A percentile compares a stretch with the other conserved stretches of the same genome.
phyloP scores from a whole-genome alignment of 2,888 invertebrate genomes.

The Tinea trinotella region DNA sequence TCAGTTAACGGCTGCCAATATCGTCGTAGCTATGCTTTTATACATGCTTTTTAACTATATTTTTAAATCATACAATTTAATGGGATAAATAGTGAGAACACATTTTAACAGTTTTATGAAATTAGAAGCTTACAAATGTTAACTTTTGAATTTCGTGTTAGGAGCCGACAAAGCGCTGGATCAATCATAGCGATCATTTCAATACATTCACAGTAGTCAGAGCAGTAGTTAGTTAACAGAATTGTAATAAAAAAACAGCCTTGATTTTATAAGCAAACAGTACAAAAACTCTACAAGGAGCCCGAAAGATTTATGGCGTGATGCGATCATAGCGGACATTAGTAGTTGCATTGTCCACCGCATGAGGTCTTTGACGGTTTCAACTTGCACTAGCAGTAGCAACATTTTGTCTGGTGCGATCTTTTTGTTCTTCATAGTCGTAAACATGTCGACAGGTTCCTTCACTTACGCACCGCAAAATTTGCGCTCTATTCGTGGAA shows the following conservation, averaged over 20 bases:
- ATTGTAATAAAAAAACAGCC: not conserved
- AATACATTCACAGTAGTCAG: too few species aligned
- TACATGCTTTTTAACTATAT: too few species aligned
- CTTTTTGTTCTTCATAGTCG: constrained; percentile 52
- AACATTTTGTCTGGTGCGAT: constrained; percentile 23
- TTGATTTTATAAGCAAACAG: not conserved
- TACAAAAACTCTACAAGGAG: constrained; percentile 39
- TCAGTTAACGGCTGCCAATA: too few species aligned
- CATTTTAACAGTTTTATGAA: too few species aligned
- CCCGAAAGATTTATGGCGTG: constrained; percentile 57
- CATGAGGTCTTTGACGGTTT: constrained; percentile 49
- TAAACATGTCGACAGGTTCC: constrained; percentile 67
- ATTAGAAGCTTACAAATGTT: too few species aligned
- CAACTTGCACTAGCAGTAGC: constrained; percentile 35
- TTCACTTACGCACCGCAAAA: not conserved
- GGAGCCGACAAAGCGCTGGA: too few species aligned
- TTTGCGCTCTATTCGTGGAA: constrained; percentile 19
- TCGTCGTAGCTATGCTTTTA: too few species aligned
- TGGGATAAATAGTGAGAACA: too few species aligned
- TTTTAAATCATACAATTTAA: too few species aligned
- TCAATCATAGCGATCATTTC: too few species aligned
- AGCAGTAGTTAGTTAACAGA: not conserved
- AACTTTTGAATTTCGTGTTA: too few species aligned
- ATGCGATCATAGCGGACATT: constrained; percentile 67
- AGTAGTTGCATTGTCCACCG: constrained; percentile 58